These are phyloP conservation scores for Tauraco erythrolophus DNA, from an alignment of 2,113 vertebrate species.

Conservation along the genomic window DNA sequence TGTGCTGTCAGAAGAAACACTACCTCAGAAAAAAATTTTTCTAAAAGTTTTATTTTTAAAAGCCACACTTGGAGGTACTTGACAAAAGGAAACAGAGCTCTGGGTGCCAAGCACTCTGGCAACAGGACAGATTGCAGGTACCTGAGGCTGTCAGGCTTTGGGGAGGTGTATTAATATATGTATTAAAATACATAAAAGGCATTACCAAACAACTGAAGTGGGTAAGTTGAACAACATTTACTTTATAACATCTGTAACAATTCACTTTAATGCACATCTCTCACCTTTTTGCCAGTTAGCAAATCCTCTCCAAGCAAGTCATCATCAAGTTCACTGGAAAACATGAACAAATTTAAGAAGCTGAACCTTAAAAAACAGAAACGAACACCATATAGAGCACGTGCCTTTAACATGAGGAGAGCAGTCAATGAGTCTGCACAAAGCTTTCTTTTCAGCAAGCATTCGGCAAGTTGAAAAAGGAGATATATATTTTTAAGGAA, in stretches of 20 bases:
- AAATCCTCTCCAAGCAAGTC: slow-evolving; percentile 94
- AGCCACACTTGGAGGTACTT: neutral
- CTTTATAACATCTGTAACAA: neutral
- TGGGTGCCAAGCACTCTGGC: neutral
- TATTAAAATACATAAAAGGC: neutral
- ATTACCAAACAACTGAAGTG: neutral
- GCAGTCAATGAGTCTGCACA: fast-evolving
- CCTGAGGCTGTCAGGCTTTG: neutral
- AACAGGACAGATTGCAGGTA: neutral
- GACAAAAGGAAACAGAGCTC: neutral
- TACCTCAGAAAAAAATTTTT: neutral
- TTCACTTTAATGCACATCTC: neutral
- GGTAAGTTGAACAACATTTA: neutral
- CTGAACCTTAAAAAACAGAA: neutral
- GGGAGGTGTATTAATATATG: too few relatives aligned
- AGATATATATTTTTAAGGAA: neutral
- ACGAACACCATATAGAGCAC: neutral
- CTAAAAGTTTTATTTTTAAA: neutral
- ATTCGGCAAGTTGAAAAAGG: neutral
- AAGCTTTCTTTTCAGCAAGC: neutral
- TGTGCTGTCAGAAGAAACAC: neutral
- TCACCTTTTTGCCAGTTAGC: slow-evolving; percentile 93
- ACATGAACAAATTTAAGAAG: slow-evolving; percentile 3
- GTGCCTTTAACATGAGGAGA: neutral
- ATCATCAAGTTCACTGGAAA: slow-evolving; percentile 91